phyloP scores from a whole-genome alignment of 2,797 vertebrate genomes.

The Podarcis lilfordi region DNA sequence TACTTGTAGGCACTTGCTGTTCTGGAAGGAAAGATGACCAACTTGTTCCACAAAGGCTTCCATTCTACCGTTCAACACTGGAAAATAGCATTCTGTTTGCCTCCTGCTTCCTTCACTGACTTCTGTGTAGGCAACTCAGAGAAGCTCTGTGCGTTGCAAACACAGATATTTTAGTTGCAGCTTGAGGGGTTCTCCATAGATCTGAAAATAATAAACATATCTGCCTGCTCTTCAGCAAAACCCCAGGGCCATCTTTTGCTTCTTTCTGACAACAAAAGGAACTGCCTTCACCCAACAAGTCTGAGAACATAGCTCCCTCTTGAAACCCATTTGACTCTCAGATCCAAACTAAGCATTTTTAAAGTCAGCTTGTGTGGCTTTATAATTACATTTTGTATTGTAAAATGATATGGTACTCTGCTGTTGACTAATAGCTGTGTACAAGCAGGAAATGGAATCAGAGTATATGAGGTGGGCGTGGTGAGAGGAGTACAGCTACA shows the following conservation, averaged over 20 bases:
- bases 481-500: not conserved
- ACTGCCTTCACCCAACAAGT: not conserved
- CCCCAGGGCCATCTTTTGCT: not conserved
- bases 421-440: not conserved
- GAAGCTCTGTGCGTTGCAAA: not conserved
- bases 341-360: not conserved
- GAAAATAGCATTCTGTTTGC: not conserved
- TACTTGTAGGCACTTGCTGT: not conserved
- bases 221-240: not conserved
- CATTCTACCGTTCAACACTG: not conserved
- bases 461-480: not conserved
- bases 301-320: not conserved
- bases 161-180: not conserved
- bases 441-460: not conserved
- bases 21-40: not conserved
- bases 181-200: not conserved
- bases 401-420: constrained; percentile 6
- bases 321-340: constrained; percentile 9
- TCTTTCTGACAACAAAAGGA: not conserved
- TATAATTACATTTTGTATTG: constrained; percentile 2
- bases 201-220: not conserved
- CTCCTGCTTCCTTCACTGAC: not conserved
- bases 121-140: not conserved
- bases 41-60: not conserved
- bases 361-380: not conserved